A percentile compares a stretch with the other conserved stretches of the same genome.
These are phyloP conservation scores for Leucozona laternaria DNA, from an alignment of 2,888 invertebrate genomes.

Conservation along the genomic window DNA sequence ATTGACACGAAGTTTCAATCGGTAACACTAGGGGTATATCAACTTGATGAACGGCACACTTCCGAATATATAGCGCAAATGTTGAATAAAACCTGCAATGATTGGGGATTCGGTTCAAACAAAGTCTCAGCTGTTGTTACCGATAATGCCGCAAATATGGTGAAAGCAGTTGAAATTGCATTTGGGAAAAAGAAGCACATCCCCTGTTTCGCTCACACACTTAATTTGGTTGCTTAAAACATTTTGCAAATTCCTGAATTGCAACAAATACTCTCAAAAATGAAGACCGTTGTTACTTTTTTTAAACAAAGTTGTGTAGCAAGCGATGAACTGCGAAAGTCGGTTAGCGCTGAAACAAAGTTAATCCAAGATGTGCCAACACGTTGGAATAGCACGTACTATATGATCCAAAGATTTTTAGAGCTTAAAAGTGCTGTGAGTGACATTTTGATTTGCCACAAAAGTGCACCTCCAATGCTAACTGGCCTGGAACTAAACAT, in stretches of 20 bases:
- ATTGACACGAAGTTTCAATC: constrained; percentile 42
- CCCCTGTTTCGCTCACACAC: constrained; percentile 33
- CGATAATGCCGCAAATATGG: constrained; percentile 66
- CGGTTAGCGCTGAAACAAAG: constrained; percentile 29
- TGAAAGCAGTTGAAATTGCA: constrained; percentile 54
- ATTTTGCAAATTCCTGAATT: constrained; percentile 19
- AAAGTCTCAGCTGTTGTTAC: constrained; percentile 66
- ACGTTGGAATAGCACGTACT: constrained; percentile 54
- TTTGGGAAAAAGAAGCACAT: constrained; percentile 63
- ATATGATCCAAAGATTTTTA: constrained; percentile 49
- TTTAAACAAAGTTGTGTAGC: constrained; percentile 47
- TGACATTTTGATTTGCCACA: constrained; percentile 42
- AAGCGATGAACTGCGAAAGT: constrained; percentile 32
- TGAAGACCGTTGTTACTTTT: constrained; percentile 26
- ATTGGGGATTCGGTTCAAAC: constrained; percentile 54
- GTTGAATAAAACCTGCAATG: constrained; percentile 50
- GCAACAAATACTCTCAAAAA: constrained; percentile 24
- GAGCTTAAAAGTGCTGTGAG: constrained; percentile 41
- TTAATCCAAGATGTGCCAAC: constrained; percentile 25
- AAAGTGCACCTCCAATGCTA: constrained; percentile 48
- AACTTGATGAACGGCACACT: constrained; percentile 52
- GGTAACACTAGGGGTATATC: constrained; percentile 57
- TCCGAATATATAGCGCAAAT: constrained; percentile 59
- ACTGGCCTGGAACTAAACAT: constrained; percentile 53
- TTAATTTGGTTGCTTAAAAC: constrained; percentile 44